These are phyloP conservation scores for Sycophila sp. DNA, from an alignment of 1,140 invertebrate genomes.

Conservation along the genomic window DNA sequence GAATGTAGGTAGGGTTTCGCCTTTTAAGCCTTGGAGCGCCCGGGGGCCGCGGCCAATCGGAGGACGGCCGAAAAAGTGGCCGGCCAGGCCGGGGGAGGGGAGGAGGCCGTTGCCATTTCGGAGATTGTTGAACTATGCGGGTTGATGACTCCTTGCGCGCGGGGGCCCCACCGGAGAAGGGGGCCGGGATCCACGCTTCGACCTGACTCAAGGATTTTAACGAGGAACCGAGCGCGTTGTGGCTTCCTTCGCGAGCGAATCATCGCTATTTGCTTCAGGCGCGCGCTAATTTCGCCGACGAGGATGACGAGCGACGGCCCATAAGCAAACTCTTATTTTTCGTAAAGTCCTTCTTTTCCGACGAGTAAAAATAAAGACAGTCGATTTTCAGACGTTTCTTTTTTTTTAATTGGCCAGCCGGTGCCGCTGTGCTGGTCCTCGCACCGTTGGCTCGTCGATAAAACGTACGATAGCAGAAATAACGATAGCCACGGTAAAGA, in stretches of 20 bases:
- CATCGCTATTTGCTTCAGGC: neutral
- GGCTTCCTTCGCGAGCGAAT: neutral
- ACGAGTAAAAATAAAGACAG: too few relatives aligned
- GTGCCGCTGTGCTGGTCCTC: too few relatives aligned
- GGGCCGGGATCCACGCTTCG: neutral
- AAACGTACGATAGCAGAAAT: too few relatives aligned
- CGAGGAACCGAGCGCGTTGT: conserved; percentile 17
- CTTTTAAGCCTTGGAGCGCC: neutral
- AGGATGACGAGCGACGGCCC: too few relatives aligned
- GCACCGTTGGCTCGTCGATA: too few relatives aligned
- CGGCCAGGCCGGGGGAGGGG: neutral
- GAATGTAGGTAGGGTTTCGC: conserved; percentile 12
- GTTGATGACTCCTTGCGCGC: conserved; percentile 39
- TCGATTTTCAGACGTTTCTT: too few relatives aligned
- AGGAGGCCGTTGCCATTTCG: conserved; percentile 41
- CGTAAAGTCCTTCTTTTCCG: too few relatives aligned
- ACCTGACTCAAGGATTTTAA: conserved; percentile 22
- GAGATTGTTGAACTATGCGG: conserved; percentile 48
- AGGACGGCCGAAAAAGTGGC: conserved; percentile 21
- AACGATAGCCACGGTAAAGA: neutral
- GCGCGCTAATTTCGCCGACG: too few relatives aligned
- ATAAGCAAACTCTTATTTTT: too few relatives aligned
- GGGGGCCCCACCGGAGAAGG: too few relatives aligned
- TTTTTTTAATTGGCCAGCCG: too few relatives aligned
- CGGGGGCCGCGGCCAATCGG: conserved; percentile 3